phyloP scores from a whole-genome alignment of 2,888 invertebrate species.

The Caenorhabditis sp. region DNA sequence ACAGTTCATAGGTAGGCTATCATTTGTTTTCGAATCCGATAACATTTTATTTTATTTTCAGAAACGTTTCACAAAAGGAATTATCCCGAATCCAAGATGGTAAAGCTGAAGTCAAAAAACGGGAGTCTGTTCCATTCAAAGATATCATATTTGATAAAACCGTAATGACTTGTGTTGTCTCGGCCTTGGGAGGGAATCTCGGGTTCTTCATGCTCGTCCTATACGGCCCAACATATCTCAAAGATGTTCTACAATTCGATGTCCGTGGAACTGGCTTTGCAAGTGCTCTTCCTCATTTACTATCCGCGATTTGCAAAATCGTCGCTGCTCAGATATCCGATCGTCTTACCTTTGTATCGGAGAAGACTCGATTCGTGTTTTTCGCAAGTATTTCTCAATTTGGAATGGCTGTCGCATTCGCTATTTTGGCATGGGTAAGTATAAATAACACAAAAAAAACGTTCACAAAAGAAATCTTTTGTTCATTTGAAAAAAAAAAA shows the following conservation, averaged over 20 bases:
- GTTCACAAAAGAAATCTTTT: too few relatives aligned
- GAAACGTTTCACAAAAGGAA: slow-evolving; percentile 10
- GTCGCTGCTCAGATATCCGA: slow-evolving; percentile 42
- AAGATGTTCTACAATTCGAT: slow-evolving; percentile 40
- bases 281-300: slow-evolving; percentile 42
- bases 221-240: slow-evolving; percentile 56
- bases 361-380: slow-evolving; percentile 39
- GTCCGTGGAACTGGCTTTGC: slow-evolving; percentile 41
- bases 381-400: slow-evolving; percentile 51
- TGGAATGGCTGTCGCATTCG: slow-evolving; percentile 47
- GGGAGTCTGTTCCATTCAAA: slow-evolving; percentile 27
- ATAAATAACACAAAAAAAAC: too few relatives aligned
- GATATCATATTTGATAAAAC: slow-evolving; percentile 12
- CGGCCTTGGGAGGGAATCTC: slow-evolving; percentile 46
- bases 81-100: slow-evolving; percentile 3
- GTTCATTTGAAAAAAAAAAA: too few relatives aligned
- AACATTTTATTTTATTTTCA: neutral
- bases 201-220: slow-evolving; percentile 50
- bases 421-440: slow-evolving; percentile 39
- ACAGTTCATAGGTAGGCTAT: slow-evolving; percentile 7
- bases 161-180: slow-evolving; percentile 12
- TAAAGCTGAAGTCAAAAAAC: neutral
- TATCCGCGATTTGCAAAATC: slow-evolving; percentile 41
- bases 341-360: slow-evolving; percentile 28
- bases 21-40: neutral